Evolutionary conservation across 2,888 invertebrate genomes (phyloP), one percentile per base, ranked within the genome.

Genomic region (Troides oblongomaculatus): DNA sequence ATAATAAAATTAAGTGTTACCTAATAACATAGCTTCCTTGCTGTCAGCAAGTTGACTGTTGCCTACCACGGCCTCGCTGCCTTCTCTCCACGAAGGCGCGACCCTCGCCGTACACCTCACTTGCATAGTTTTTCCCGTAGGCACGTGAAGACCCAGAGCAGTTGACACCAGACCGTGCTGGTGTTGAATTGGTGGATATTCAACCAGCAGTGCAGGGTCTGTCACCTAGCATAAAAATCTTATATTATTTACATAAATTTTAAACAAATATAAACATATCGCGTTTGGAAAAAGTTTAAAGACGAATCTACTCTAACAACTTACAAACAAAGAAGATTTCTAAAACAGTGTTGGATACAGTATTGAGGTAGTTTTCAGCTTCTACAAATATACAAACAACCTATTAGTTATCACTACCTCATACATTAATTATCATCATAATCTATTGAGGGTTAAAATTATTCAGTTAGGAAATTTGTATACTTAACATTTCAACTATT

Each of bases 1-100:
- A 30, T 30, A 30, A 30, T 30, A 5, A 21, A 21, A 21, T 21
- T 21, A 50, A 50, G 21, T 23, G 81, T 84, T 73, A 92, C 92
- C 92, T 75, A 92, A 81, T 69, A 92, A 74, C 92, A 92, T 91
- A 67, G 92, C 92, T 73, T 92, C 92, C 73, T 92, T 92, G 77
- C 92, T 92, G 71, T 92, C 92, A 63, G 90, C 90, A 0, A 92
- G 80, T 72, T 89, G 90, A 72, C 84, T 88, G 77, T 89, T 90
- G 7, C 90, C 92, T 0, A 92, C 87, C 0, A 92, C 92, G 1
- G 92, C 92, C 65, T 92, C 92, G 73, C 92, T 91, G 72, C 91
- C 92, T 78, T 92, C 92, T 62, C 90, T 77, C 92, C 92, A 92
- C 0, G 90, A 87, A 0, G 92, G 91, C 0, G 92, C 90, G 0